A percentile compares a stretch with the other conserved stretches of the same genome.
These are phyloP conservation scores for Liopterus haemorrhoidalis DNA, from an alignment of 2,888 invertebrate genomes.

Conservation along the genomic window DNA sequence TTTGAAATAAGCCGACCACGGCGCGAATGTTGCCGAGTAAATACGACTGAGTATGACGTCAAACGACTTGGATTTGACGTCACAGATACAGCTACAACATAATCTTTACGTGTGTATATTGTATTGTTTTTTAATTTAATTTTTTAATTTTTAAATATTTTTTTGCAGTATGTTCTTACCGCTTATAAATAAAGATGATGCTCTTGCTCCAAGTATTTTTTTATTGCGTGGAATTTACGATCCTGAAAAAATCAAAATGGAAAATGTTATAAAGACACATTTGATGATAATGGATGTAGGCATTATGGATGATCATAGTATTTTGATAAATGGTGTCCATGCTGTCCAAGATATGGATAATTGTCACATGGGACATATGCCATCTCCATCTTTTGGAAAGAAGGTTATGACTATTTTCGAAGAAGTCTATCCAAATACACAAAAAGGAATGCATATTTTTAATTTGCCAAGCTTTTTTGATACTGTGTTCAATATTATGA, in stretches of 20 bases:
- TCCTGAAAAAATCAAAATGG: conserved; percentile 29
- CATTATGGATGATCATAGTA: conserved; percentile 57
- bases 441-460: conserved; percentile 54
- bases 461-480: conserved; percentile 57
- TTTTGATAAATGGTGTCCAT: conserved; percentile 49
- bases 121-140: too few species aligned
- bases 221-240: conserved; percentile 39
- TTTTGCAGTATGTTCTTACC: conserved; percentile 25
- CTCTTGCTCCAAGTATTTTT: conserved; percentile 38
- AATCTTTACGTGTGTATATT: too few species aligned
- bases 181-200: conserved; percentile 28
- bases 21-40: too few species aligned
- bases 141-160: too few species aligned
- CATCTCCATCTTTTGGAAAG: conserved; percentile 54
- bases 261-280: conserved; percentile 46
- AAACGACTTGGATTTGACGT: too few species aligned
- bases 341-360: conserved; percentile 53
- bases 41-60: too few species aligned
- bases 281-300: conserved; percentile 55
- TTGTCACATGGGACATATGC: too few species aligned
- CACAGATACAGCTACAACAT: too few species aligned
- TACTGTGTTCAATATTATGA: conserved; percentile 53
- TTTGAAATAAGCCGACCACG: too few species aligned
- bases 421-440: conserved; percentile 56
- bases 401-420: conserved; percentile 48